A percentile compares a stretch with the other conserved stretches of the same genome.
Evolutionary conservation across 2,797 vertebrate species (phyloP).

Genomic region (Hybognathus amarus): DNA sequence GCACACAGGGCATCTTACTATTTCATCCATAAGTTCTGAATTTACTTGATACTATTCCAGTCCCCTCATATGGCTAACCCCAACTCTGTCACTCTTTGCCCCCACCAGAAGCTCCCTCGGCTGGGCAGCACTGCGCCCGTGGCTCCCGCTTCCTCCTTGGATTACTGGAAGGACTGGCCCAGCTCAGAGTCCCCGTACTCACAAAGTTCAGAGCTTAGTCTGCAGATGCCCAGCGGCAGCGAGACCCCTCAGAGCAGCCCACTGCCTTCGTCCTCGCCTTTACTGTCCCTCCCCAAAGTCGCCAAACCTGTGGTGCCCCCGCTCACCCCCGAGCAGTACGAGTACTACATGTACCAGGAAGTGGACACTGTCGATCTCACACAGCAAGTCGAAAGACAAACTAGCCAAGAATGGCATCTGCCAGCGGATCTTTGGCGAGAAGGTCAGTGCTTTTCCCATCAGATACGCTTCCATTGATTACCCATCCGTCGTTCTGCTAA

Average conservation of each 20-base stretch:
- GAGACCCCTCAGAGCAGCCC: conserved; percentile 88
- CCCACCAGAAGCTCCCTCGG: conserved; percentile 65
- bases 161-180: conserved; percentile 92
- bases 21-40: not conserved
- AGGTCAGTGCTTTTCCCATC: conserved; percentile 75
- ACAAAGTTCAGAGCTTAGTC: conserved; percentile 84
- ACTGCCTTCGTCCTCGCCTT: conserved; percentile 80
- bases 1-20: no score
- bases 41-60: not conserved
- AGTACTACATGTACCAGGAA: conserved; percentile 93
- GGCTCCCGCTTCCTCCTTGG: conserved; percentile 78
- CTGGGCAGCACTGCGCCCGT: conserved; percentile 70
- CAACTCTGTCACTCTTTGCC: conserved; percentile 59
- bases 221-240: conserved; percentile 82
- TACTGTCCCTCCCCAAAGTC: conserved; percentile 82
- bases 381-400: conserved; percentile 91
- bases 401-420: conserved; percentile 93
- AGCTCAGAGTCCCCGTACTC: conserved; percentile 86
- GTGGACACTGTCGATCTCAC: conserved; percentile 91
- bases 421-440: conserved; percentile 91
- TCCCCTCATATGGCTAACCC: conserved; percentile 12
- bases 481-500: not conserved
- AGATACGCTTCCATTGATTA: conserved; percentile 3
- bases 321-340: conserved; percentile 89
- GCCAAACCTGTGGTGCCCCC: conserved; percentile 84